Conservation (phyloP, 2,113 vertebrate genomes). For the Okapia johnstoni region DNA sequence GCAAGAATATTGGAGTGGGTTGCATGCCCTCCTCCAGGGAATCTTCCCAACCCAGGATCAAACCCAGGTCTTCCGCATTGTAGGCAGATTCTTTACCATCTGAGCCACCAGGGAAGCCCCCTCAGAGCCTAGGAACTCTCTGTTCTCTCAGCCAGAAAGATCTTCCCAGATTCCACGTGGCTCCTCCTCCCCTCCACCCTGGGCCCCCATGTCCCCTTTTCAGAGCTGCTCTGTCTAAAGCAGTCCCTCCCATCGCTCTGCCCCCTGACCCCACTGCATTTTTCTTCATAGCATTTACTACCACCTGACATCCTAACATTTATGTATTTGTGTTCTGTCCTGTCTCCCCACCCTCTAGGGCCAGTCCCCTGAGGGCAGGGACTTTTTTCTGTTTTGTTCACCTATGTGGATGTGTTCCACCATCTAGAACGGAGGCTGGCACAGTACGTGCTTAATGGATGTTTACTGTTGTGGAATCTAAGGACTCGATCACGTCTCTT, state of each 20-base stretch:
- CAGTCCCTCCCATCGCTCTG: accelerated
- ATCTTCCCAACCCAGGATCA: not conserved
- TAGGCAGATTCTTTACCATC: not conserved
- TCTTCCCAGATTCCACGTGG: not conserved
- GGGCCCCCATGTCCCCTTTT: accelerated
- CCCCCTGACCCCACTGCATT: not conserved
- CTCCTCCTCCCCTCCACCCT: not conserved
- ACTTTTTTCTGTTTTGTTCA: not conserved
- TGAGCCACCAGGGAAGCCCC: not conserved
- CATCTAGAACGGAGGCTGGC: not conserved
- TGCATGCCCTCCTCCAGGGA: not conserved
- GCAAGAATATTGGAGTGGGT: not conserved
- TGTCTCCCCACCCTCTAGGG: not conserved
- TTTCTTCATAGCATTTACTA: not conserved
- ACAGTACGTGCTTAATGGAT: not conserved
- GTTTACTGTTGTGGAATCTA: not conserved
- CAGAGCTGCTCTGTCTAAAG: not conserved
- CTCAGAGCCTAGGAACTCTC: not conserved
- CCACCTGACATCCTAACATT: not conserved
- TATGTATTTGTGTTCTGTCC: not conserved
- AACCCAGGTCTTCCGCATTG: not conserved
- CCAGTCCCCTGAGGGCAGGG: not conserved
- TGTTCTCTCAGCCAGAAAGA: not conserved
- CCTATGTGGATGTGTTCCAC: not conserved
- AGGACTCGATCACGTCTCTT: not conserved